Evolutionary conservation across 2,888 invertebrate genomes (phyloP).

Genomic region (Troides oblongomaculatus): DNA sequence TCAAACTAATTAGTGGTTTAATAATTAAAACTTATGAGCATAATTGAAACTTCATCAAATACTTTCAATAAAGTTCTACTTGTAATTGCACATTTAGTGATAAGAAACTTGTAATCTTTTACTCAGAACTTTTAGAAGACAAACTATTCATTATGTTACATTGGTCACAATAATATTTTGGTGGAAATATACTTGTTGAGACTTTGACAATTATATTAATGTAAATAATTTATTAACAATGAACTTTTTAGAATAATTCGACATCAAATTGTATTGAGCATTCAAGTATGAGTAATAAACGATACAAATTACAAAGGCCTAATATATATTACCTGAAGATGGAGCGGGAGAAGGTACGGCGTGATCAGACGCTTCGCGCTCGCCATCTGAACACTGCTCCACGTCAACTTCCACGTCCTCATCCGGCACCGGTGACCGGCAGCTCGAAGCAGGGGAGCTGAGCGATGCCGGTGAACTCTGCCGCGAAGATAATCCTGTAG

Average conservation of each 20-base stretch:
- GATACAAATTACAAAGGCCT: neutral
- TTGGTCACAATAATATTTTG: too few relatives aligned
- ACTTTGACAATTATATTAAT: too few relatives aligned
- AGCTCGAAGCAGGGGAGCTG: constrained; percentile 71
- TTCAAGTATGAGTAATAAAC: neutral
- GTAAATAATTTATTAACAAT: too few relatives aligned
- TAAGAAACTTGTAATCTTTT: too few relatives aligned
- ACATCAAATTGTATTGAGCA: too few relatives aligned
- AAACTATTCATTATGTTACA: too few relatives aligned
- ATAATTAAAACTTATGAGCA: neutral
- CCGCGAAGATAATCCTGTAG: constrained; percentile 65
- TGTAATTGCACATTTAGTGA: too few relatives aligned
- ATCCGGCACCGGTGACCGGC: constrained; percentile 76
- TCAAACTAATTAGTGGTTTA: neutral
- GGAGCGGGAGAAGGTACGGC: constrained; percentile 70
- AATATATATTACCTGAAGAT: constrained; percentile 59
- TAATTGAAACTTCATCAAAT: too few relatives aligned
- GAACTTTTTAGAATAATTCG: too few relatives aligned
- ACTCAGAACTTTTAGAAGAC: too few relatives aligned
- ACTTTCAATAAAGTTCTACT: too few relatives aligned
- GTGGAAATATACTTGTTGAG: too few relatives aligned
- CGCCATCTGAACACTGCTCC: constrained; percentile 85
- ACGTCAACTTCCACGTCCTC: constrained; percentile 86
- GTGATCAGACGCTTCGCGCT: constrained; percentile 79
- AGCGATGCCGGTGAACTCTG: constrained; percentile 73